phyloP scores from a whole-genome alignment of 2,797 vertebrate genomes.

The Dromococcyx pavoninus region DNA sequence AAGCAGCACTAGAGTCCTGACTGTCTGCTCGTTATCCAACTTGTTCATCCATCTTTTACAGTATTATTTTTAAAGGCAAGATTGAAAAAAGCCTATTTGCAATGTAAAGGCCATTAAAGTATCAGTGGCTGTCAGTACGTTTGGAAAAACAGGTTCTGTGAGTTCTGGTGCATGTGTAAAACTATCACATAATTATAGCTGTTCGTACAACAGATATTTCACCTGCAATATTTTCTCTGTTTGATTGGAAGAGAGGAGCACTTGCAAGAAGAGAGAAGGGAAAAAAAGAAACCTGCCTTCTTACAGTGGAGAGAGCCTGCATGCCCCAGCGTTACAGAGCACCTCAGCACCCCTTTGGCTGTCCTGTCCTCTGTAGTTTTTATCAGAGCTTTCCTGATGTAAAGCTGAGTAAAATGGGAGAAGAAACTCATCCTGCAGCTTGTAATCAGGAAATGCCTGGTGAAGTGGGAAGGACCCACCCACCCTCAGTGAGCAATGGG shows the following conservation, averaged over 20 bases:
- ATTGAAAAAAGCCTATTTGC: background rate
- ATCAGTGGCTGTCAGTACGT: background rate
- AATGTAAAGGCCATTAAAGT: background rate
- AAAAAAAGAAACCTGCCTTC: no score
- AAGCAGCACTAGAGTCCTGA: background rate
- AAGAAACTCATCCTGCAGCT: background rate
- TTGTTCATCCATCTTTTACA: background rate
- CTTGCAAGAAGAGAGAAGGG: background rate
- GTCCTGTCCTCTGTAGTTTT: background rate
- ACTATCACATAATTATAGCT: background rate
- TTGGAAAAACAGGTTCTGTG: slow-evolving; percentile 46
- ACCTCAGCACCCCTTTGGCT: background rate
- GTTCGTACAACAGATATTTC: background rate
- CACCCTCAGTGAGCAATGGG: background rate
- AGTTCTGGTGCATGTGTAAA: background rate
- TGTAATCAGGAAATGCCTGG: background rate
- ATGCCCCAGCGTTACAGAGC: background rate
- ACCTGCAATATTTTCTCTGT: background rate
- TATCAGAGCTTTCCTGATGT: background rate
- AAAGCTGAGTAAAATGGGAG: background rate
- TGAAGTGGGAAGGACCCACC: background rate
- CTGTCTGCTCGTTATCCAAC: background rate
- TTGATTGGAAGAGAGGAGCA: background rate
- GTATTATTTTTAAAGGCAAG: background rate
- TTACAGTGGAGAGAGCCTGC: background rate